Base-by-base conservation (phyloP, 2,797 vertebrate genomes). In the Selene dorsalis region DNA sequence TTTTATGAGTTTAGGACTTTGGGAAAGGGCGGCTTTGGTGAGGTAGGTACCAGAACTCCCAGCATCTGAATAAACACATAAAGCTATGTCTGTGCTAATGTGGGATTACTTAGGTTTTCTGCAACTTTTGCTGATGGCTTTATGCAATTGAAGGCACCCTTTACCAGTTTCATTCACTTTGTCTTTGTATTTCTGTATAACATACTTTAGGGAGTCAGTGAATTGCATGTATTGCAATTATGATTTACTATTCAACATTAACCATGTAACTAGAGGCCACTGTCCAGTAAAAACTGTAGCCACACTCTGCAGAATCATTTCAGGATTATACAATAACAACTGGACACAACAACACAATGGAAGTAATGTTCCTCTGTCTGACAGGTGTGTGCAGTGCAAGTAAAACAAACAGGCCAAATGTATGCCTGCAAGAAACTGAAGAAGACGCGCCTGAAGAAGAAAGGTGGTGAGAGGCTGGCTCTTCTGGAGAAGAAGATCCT, bases 371-470 rank as follows among this genome's bases (percentile, higher is more conserved):
- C 3, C 22, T 62, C 56, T 80, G 26, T 88, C n/a, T 48, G 35
- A 24, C 90, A 99, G 97, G 97, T 98, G 63, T 99, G 97, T 89
- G 97, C 96, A 0, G 95, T 95, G 66, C 97, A 99, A 81, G 97
- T 96, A 72, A 99, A 95, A 86, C 94, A 94, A 89, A 97, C 96
- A 0, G 97, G 97, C 3, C 96, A 97, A 86, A 97, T 98, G 96
- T 97, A 98, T 16, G 97, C 97, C 79, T 98, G 96, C 92, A 98
- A 98, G 90, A 98, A 98, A 87, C 92, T 98, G 79, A 94, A 96
- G 75, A 99, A 98, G 89, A 96, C 94, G 79, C 89, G 94, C 1
- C 86, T 99, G 75, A 98, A 98, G 93, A 97, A 97, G 92, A 97
- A 97, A 92, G 71, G 92, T 0, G 95, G 96, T 0, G 95, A 98